These are phyloP conservation scores for Noctua fimbriata DNA, from an alignment of 2,888 invertebrate genomes.

Conservation along the genomic window DNA sequence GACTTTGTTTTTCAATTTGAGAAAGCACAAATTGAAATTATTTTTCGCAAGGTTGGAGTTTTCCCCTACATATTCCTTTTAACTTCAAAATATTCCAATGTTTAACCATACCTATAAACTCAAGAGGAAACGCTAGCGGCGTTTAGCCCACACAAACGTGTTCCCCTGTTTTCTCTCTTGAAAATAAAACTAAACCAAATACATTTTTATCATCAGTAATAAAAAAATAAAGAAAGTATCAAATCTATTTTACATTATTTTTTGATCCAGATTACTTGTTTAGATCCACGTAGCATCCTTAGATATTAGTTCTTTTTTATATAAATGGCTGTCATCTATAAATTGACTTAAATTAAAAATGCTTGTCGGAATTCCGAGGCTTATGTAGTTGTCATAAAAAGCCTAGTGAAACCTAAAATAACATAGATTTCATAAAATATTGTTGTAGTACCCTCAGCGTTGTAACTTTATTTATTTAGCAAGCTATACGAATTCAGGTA, in stretches of 20 bases:
- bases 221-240: neutral
- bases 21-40: conserved; percentile 27
- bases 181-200: neutral
- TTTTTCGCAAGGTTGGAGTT: conserved; percentile 1
- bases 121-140: neutral
- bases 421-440: conserved; percentile 14
- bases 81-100: neutral
- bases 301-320: neutral
- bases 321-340: neutral
- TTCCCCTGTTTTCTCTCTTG: neutral
- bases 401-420: conserved; percentile 14
- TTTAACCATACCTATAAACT: neutral
- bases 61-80: neutral
- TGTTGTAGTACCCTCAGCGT: neutral
- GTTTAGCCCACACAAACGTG: neutral
- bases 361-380: neutral
- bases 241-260: neutral
- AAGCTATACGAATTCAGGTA: neutral
- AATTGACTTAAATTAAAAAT: neutral
- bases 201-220: neutral
- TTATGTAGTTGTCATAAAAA: neutral
- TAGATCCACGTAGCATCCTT: neutral
- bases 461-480: conserved; percentile 1
- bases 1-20: conserved; percentile 43
- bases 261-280: neutral